Base-by-base conservation (phyloP, 2,888 invertebrate species). In the Thera britannica region DNA sequence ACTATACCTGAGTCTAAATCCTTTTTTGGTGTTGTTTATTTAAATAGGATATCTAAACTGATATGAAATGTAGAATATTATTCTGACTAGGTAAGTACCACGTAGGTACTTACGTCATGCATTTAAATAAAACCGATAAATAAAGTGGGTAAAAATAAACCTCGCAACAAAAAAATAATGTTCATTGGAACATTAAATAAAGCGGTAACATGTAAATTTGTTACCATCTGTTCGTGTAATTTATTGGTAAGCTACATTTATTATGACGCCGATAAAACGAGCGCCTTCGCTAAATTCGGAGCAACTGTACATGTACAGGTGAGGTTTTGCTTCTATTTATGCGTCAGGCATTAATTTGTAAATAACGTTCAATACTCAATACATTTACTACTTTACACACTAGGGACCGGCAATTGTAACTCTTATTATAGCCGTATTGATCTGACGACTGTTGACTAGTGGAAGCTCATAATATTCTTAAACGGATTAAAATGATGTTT, bases 261-360 rank as follows among this genome's bases (percentile, higher is more conserved):
- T 72, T 74, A 74, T 72, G 72, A 74, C 76, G 73, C 72, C 74
- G 79, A 77, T 77, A 75, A 78, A 75, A 75, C 64, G 69, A 77
- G 78, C 84, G 86, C 87, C 88, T 86, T 76, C 70, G 68, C 65
- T 74, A 77, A 77, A 75, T 72, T 79, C 70, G 77, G 68, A 78
- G 87, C 87, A 84, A 83, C 36, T 12, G 48, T 65, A 59, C 62
- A 70, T 12, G 54, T 65, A 59, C 62, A 70, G 72, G 71, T 72
- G 71, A 59, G 68, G 57, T 64, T 51, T 71, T 73, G 74, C 74
- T 66, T 34, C 9, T 36, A 48, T 62, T 62, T 62, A 62, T 49
- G 41, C 56, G 57, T 38, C 8, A 57, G 62, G 57, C 55, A 54
- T 4, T 51, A 8, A 52, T 58, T 49, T 58, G 35, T 36, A 48